Base-by-base conservation (phyloP, 37 sponge, comb jelly and placozoan species). In the Amphimedon queenslandica region DNA sequence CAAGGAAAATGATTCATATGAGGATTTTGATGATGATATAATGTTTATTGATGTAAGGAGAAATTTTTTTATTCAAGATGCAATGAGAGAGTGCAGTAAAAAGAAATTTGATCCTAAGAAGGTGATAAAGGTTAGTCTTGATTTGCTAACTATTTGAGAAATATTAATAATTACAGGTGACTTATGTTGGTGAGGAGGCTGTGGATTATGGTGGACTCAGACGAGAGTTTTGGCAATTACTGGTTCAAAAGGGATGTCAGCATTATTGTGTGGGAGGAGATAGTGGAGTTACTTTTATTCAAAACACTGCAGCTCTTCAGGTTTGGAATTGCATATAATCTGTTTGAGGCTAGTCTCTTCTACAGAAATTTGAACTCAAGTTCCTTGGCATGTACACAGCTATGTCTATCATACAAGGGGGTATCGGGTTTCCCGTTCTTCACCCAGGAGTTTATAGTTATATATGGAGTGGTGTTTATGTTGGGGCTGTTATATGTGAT, bases 351-450 rank as follows among this genome's bases (percentile, higher is more conserved):
- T n/a, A n/a, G n/a, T n/a, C n/a, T n/a, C n/a, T n/a, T n/a, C n/a
- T n/a, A 36, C 23, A 75, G 76, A 36, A n/a, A 21, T 63, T 40
- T 10, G 76, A 75, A 4, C 61, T 61, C 42, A 75, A 63, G 65
- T 63, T 37, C 2, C 43, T 75, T 38, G 76, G 76, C 20, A 37
- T 64, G 16, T 38, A 39, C n/a, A 39, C 37, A 61, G 64, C 57
- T 4, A 75, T 75, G 76, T 75, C 76, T 2, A 38, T 63, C 21
- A 31, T 39, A 2, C 76, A 75, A 63, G 76, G 76, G 20, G 76
- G 76, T 3, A 30, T 31, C 5, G 76, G 76, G 27, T 63, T 75
- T 23, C 76, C 76, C 3, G n/a, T 40, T 27, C 40, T 75, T 37
- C 65, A 40, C 20, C 76, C 76, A 3, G 76, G 53, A 23, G 76